Evolutionary conservation across 2,888 invertebrate genomes (phyloP).

Genomic region (Pachycephus smyrnensis): DNA sequence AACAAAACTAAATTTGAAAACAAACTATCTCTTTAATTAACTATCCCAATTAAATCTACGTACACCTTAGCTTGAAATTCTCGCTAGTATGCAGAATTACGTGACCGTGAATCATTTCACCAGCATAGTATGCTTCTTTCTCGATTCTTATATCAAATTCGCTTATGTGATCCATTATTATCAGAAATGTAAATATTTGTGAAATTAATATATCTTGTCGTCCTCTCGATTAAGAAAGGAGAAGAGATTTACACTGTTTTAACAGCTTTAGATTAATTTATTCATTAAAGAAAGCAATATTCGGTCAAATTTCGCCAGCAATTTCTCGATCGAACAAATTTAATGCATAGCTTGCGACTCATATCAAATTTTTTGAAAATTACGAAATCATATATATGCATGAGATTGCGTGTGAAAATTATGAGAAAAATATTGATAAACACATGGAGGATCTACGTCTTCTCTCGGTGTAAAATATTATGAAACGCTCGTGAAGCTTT

Average conservation of each 20-base stretch:
- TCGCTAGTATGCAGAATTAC: constrained; percentile 79
- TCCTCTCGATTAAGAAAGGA: background rate
- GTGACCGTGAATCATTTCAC: constrained; percentile 76
- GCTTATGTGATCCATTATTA: constrained; percentile 79
- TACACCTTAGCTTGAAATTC: constrained; percentile 81
- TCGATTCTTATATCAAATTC: constrained; percentile 82
- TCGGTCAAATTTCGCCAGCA: background rate
- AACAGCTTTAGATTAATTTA: background rate
- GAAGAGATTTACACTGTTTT: background rate
- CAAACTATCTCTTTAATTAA: background rate
- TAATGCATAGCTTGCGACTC: background rate
- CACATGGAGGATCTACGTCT: background rate
- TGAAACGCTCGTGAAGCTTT: background rate
- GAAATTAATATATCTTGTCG: background rate
- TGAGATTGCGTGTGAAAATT: background rate
- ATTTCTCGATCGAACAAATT: background rate
- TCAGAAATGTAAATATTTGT: background rate
- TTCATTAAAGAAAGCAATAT: background rate
- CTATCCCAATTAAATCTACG: constrained; percentile 46
- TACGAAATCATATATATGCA: background rate
- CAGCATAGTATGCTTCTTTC: constrained; percentile 82
- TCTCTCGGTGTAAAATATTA: background rate
- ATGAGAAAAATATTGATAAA: background rate
- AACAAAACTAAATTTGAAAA: background rate
- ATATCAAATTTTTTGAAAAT: background rate